Conservation (phyloP, 2,113 vertebrate species). For the Plestiodon gilberti region DNA sequence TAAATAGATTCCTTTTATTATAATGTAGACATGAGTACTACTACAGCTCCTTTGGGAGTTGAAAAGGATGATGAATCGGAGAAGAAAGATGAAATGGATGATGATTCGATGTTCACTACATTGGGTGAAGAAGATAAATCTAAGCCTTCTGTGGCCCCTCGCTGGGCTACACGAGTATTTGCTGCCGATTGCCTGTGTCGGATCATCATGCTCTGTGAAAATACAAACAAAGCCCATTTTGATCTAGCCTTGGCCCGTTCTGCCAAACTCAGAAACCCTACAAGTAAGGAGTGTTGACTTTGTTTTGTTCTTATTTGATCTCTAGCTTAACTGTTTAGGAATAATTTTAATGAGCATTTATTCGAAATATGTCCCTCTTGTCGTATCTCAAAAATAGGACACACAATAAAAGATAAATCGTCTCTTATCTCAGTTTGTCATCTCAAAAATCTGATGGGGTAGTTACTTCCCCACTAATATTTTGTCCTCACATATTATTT, state of each 20-base stretch:
- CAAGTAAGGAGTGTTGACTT: conserved; percentile 79
- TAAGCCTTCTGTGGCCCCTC: conserved; percentile 94
- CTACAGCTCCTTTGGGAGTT: conserved; percentile 81
- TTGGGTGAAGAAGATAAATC: conserved; percentile 94
- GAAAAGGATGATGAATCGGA: conserved; percentile 91
- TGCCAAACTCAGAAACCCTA: conserved; percentile 87
- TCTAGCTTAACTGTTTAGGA: neutral
- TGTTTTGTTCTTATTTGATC: neutral
- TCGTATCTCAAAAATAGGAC: neutral
- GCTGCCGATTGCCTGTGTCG: conserved; percentile 96
- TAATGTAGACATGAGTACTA: conserved; percentile 86
- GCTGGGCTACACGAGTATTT: conserved; percentile 97
- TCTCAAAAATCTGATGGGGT: neutral
- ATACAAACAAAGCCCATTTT: conserved; percentile 90
- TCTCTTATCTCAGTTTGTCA: neutral
- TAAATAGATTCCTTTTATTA: neutral
- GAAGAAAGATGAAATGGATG: conserved; percentile 98
- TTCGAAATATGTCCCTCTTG: neutral
- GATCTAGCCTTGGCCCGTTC: conserved; percentile 91
- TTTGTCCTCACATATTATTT: neutral
- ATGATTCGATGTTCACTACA: conserved; percentile 96
- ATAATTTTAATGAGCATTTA: neutral
- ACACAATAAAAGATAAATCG: too few relatives aligned
- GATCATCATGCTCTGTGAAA: conserved; percentile 93
- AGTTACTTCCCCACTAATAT: neutral